A percentile compares a stretch with the other conserved stretches of the same genome.
phyloP scores from a whole-genome alignment of 2,797 vertebrate species.

The Gadopsis bispinosus region DNA sequence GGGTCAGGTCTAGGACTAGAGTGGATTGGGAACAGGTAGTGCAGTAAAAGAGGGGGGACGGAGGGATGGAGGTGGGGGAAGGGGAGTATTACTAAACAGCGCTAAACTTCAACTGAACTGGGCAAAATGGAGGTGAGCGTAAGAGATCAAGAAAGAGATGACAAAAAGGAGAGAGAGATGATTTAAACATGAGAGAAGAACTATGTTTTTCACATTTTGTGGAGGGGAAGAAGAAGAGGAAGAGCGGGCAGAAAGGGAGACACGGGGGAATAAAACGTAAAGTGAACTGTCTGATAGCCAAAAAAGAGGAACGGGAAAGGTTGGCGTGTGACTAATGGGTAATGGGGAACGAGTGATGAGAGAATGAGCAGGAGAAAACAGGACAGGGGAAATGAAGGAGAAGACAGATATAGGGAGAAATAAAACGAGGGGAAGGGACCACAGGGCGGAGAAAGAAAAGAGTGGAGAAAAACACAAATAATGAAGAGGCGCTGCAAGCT shows the following conservation, averaged over 20 bases:
- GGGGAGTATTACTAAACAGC: background rate
- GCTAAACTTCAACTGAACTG: slow-evolving; percentile 61
- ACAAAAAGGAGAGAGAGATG: slow-evolving; percentile 15
- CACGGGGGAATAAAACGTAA: slow-evolving; percentile 7
- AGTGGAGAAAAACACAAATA: slow-evolving; percentile 6
- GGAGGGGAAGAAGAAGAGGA: slow-evolving; percentile 2
- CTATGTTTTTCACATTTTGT: slow-evolving; percentile 12
- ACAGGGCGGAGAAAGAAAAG: background rate
- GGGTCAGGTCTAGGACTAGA: slow-evolving; percentile 43
- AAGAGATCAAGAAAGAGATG: slow-evolving; percentile 13
- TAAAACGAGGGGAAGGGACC: background rate
- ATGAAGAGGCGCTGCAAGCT: background rate
- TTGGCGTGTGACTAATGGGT: slow-evolving; percentile 55
- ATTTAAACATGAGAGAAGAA: slow-evolving; percentile 47
- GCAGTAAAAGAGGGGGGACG: background rate
- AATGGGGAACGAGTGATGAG: slow-evolving; percentile 23
- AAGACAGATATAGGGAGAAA: slow-evolving; percentile 24
- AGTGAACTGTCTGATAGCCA: slow-evolving; percentile 47
- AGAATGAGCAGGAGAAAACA: background rate
- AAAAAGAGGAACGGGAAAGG: slow-evolving; percentile 29
- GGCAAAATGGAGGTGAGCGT: slow-evolving; percentile 18
- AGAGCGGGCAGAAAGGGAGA: background rate
- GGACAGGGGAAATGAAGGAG: slow-evolving; percentile 27
- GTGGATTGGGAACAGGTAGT: slow-evolving; percentile 40
- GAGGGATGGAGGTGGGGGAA: background rate